A percentile compares a stretch with the other conserved stretches of the same genome.
These are phyloP conservation scores for Metopolophium dirhodum DNA, from an alignment of 1,140 invertebrate genomes.

Conservation along the genomic window DNA sequence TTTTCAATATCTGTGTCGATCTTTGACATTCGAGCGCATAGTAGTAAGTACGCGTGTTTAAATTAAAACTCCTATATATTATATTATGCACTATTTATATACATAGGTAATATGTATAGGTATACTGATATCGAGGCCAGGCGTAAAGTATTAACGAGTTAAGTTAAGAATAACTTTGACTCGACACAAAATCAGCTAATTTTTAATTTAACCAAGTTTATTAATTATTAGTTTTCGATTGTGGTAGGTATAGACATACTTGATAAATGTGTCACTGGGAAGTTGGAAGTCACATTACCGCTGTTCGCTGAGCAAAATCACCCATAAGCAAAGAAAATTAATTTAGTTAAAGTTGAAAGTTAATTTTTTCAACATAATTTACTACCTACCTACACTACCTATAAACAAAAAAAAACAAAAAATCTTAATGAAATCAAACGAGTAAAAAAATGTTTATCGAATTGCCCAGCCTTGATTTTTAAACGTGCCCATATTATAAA, in stretches of 20 bases:
- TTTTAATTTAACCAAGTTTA: slow-evolving; percentile 9
- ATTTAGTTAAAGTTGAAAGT: neutral
- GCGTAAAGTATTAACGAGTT: neutral
- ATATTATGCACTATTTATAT: neutral
- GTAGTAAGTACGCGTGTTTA: neutral
- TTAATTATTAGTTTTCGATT: neutral
- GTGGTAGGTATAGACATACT: neutral
- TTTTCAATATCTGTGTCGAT: neutral
- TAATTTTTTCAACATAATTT: neutral
- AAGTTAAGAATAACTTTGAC: neutral
- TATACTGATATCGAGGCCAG: neutral
- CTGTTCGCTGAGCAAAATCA: neutral
- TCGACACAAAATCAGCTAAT: neutral
- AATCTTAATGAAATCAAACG: neutral
- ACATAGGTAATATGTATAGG: neutral
- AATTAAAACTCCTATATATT: neutral
- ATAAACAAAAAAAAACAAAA: neutral
- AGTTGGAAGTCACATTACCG: neutral
- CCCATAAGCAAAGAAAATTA: neutral
- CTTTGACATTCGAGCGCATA: neutral
- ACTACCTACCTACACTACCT: neutral
- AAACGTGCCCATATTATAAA: neutral
- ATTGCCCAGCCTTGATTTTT: neutral
- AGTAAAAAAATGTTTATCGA: neutral
- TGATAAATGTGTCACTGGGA: neutral